Evolutionary conservation across 1,140 invertebrate genomes (phyloP).

Genomic region (Drosophila obscura): DNA sequence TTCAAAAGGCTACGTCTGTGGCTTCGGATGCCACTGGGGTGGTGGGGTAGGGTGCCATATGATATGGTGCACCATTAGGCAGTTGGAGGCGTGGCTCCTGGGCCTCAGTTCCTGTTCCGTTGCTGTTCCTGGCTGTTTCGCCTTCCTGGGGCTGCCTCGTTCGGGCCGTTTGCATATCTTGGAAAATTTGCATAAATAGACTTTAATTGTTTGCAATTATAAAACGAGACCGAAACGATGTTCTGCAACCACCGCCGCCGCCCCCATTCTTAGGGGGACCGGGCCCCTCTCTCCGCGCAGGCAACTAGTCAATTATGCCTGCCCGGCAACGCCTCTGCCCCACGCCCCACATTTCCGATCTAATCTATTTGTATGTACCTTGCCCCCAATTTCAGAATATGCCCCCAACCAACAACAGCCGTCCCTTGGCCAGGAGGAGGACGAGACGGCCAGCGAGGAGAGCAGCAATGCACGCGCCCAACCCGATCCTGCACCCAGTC

Average conservation of each 20-base stretch:
- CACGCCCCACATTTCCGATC: conserved; percentile 37
- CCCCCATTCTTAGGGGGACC: too few species aligned
- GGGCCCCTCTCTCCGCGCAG: too few species aligned
- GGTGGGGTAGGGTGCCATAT: not conserved
- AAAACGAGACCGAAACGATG: conserved; percentile 52
- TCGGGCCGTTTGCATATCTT: conserved; percentile 64
- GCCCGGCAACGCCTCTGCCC: conserved; percentile 20
- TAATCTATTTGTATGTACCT: conserved; percentile 39
- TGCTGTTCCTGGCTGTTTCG: conserved; percentile 8
- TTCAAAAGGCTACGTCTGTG: not conserved
- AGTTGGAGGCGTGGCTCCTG: conserved; percentile 41
- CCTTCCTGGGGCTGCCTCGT: conserved; percentile 9
- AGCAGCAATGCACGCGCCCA: conserved; percentile 7
- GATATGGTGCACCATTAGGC: not conserved
- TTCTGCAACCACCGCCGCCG: too few species aligned
- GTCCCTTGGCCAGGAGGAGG: conserved; percentile 24
- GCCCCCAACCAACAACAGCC: conserved; percentile 14
- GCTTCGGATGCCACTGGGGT: not conserved
- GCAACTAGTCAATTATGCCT: conserved; percentile 58
- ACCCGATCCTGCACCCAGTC: not conserved
- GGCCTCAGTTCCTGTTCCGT: conserved; percentile 46
- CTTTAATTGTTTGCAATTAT: conserved; percentile 83
- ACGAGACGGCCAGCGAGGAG: conserved; percentile 44
- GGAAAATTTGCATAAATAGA: conserved; percentile 82
- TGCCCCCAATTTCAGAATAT: conserved; percentile 16